Evolutionary conservation across 2,888 invertebrate genomes (phyloP).

Genomic region (Acleris laterana): DNA sequence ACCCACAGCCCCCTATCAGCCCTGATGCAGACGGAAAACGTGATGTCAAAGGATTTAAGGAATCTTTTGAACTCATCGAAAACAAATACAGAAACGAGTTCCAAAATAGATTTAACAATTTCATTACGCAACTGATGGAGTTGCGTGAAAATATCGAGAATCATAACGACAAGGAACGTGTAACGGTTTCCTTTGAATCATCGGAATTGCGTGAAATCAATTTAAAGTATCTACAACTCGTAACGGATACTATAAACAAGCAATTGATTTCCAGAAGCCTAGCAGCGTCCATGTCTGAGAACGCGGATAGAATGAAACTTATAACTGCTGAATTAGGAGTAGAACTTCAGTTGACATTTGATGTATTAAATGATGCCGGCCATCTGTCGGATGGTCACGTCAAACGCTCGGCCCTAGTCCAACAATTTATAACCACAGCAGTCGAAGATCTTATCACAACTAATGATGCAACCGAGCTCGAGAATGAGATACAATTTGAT

Average conservation of each 20-base stretch:
- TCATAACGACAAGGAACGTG: slow-evolving; percentile 43
- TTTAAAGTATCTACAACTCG: slow-evolving; percentile 45
- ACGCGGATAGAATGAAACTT: slow-evolving; percentile 56
- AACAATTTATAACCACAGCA: slow-evolving; percentile 64
- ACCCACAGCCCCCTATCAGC: slow-evolving; percentile 21
- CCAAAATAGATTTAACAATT: slow-evolving; percentile 52
- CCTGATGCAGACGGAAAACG: slow-evolving; percentile 30
- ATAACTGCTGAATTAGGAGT: slow-evolving; percentile 61
- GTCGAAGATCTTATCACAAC: slow-evolving; percentile 69
- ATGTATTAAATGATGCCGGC: slow-evolving; percentile 61
- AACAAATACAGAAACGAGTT: slow-evolving; percentile 61
- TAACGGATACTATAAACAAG: slow-evolving; percentile 44
- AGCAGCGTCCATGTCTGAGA: slow-evolving; percentile 45
- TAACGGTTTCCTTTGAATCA: slow-evolving; percentile 39
- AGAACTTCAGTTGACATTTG: slow-evolving; percentile 61
- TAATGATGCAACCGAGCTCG: slow-evolving; percentile 61
- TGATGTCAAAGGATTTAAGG: slow-evolving; percentile 52
- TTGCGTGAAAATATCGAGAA: slow-evolving; percentile 48
- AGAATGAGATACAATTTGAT: slow-evolving; percentile 63
- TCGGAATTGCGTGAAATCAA: slow-evolving; percentile 49
- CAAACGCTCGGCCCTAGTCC: slow-evolving; percentile 63
- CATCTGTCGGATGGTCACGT: slow-evolving; percentile 72
- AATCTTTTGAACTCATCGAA: slow-evolving; percentile 54
- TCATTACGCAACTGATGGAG: slow-evolving; percentile 52
- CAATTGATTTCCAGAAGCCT: slow-evolving; percentile 40